Conservation (phyloP, 2,888 invertebrate genomes). For the Eupithecia exiguata region DNA sequence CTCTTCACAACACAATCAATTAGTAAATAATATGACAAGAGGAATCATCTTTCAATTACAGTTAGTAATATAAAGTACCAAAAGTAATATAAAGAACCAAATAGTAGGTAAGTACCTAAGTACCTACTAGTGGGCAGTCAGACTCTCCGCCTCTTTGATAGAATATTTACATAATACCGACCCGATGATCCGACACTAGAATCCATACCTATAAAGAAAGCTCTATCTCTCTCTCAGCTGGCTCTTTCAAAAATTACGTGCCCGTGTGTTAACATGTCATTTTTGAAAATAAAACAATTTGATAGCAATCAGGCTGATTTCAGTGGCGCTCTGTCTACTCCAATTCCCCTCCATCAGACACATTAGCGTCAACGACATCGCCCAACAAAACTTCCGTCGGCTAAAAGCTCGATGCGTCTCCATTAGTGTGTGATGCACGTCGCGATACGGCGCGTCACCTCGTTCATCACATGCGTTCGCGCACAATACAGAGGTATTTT, state of each 20-base stretch:
- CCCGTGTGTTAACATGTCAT: not conserved
- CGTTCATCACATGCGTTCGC: conserved; percentile 33
- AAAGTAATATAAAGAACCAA: not conserved
- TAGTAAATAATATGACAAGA: no score
- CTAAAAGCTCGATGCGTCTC: conserved; percentile 8
- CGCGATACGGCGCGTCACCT: conserved; percentile 33
- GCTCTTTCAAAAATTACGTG: not conserved
- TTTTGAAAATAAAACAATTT: not conserved
- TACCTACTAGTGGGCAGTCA: not conserved
- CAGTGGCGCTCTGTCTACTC: not conserved
- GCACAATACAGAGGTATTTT: conserved; percentile 23
- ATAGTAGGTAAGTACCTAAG: not conserved
- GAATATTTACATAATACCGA: not conserved
- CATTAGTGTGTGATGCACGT: conserved; percentile 31
- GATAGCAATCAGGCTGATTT: conserved; percentile 1
- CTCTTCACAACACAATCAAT: no score
- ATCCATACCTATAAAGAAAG: not conserved
- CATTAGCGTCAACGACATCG: conserved; percentile 10
- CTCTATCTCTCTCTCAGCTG: not conserved
- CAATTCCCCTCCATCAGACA: conserved; percentile 2
- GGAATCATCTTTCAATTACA: no score
- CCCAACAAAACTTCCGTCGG: conserved; percentile 1
- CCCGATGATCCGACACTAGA: not conserved
- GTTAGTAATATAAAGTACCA: no score
- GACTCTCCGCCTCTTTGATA: not conserved